These are phyloP conservation scores for Keiferia lycopersicella DNA, from an alignment of 2,888 invertebrate species.

Conservation along the genomic window DNA sequence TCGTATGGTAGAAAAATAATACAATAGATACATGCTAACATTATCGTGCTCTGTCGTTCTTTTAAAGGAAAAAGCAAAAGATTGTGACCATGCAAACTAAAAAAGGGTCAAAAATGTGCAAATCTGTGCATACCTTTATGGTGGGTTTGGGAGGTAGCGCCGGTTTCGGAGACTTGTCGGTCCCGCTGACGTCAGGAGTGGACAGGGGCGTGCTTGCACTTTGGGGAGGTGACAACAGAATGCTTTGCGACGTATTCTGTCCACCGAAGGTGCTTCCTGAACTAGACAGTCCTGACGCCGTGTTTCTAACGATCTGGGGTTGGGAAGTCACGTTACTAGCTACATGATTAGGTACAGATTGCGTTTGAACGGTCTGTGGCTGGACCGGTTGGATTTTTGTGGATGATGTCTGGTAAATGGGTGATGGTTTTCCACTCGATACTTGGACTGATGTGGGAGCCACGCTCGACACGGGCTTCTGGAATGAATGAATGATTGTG, in stretches of 20 bases:
- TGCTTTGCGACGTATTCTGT: conserved; percentile 68
- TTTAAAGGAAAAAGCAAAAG: not conserved
- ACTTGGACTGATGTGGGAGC: conserved; percentile 89
- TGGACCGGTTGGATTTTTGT: conserved; percentile 91
- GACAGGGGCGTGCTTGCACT: conserved; percentile 82
- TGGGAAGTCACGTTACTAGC: conserved; percentile 73
- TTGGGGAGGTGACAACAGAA: conserved; percentile 82
- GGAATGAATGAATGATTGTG: conserved; percentile 74
- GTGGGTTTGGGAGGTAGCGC: conserved; percentile 92
- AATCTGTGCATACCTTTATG: conserved; percentile 70
- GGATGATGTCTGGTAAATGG: conserved; percentile 90
- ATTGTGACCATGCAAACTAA: not conserved
- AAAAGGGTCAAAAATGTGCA: not conserved
- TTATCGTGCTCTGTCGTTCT: not conserved
- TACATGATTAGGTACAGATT: conserved; percentile 72
- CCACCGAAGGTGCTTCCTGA: conserved; percentile 68
- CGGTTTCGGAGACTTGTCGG: conserved; percentile 85
- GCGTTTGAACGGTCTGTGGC: conserved; percentile 85
- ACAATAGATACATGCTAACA: not conserved
- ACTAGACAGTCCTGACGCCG: conserved; percentile 76
- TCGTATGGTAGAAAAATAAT: not conserved
- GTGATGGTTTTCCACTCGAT: conserved; percentile 84
- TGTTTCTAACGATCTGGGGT: conserved; percentile 78
- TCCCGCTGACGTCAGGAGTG: conserved; percentile 76
- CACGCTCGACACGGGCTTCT: conserved; percentile 94